Base-by-base conservation (phyloP, 2,888 invertebrate species). In the Sericinus montela region DNA sequence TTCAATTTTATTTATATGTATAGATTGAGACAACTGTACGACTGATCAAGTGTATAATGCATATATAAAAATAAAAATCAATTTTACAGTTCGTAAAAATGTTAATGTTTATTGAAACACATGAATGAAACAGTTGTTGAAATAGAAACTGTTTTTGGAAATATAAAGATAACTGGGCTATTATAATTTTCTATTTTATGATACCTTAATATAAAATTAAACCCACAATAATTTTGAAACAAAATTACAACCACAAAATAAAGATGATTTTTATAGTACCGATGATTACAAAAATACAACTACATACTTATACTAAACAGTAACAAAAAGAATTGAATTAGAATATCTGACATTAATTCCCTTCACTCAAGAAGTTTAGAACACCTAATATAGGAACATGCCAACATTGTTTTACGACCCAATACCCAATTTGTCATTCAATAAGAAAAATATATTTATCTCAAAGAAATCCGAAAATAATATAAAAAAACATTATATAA, bases 271-370 rank as follows among this genome's bases (percentile, higher is more conserved):
- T 67, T 60, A 69, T 60, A 67, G 67, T 71, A 71, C 65, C 60
- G 53, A 70, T 72, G 73, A 75, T 80, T 85, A 84, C 72, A 86
- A 85, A 86, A 84, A 85, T 85, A 86, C 75, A 74, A 74, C 78
- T 78, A 82, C 79, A 75, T 80, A 81, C 47, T 52, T 53, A 5
- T 32, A 64, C 72, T 80, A 81, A 65, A 62, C 69, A 72, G 62
- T 76, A 76, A 75, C 72, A 77, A 68, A 75, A 75, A 72, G 72
- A 75, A 76, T 72, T 69, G 69, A 76, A 56, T 55, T 53, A 16
- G 45, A 74, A 67, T 69, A 70, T 69, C 19, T 5, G 2, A 72
- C 60, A 68, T 59, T 67, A 53, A 65, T 62, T 67, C 60, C 69
- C 62, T 69, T 66, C 62, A 71, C 63, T 72, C n/a, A 56, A 60